Evolutionary conservation across 2,888 invertebrate species (phyloP), one percentile per base, ranked within the genome.

Genomic region (Trisateles emortualis): DNA sequence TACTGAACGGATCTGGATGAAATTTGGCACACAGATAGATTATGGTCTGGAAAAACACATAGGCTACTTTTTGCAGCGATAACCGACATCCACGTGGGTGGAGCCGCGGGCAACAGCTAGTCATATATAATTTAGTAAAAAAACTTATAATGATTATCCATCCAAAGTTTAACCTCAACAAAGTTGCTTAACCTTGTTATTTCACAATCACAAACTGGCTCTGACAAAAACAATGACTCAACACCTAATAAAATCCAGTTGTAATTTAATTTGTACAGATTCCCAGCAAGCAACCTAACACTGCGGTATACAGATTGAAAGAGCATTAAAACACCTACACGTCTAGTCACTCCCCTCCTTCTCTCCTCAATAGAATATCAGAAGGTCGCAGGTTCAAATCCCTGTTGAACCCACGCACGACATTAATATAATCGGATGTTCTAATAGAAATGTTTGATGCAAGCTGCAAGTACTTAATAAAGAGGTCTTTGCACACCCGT

Each of bases 341-440:
- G 39, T 51, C 51, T 39, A 44, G 51, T 22, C 26, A 19, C 6
- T 30, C 42, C 19, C 39, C 32, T 19, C n/a, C 6, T 22, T 3
- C 14, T 16, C 43, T 38, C 38, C 17, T 14, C 24, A 26, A 39
- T 16, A 45, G 10, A 42, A 24, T 41, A 50, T 48, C 41, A 46
- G 47, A 68, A 66, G 57, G 57, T 58, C 71, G 22, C 13, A 43
- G 17, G 66, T 70, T 65, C 70, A 66, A 54, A 46, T 62, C 52
- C 41, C 39, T 30, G 48, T 35, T 53, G 43, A 70, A 46, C 62
- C 24, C 46, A 38, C 29, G 36, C 50, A 41, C 45, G 11, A 11
- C 32, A 44, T 61, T 60, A 36, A 56, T 64, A 53, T 68, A 26
- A 49, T 58, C 54, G 51, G 50, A 61, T 48, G 45, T 24, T 42